Evolutionary conservation across 2,888 invertebrate genomes (phyloP), one percentile per base, ranked within the genome.

Genomic region (Ligdia adustata): DNA sequence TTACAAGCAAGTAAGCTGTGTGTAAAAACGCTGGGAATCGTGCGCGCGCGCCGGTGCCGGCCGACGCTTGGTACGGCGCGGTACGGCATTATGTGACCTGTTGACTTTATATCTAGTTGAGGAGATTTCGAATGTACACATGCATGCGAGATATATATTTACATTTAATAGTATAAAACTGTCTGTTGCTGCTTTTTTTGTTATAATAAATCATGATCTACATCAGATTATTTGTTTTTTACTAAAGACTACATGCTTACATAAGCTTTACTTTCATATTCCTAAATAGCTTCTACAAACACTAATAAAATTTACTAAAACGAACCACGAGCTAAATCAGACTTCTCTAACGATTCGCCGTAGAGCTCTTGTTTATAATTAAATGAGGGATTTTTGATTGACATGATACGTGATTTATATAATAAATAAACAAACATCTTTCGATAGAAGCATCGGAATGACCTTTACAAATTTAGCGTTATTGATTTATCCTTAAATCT

Each of bases 61-160:
- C 57, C 77, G 52, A 79, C 68, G 86, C 78, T 60, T 83, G 87
- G 87, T 73, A 87, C 86, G 74, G 62, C 63, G 57, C 66, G 73
- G 74, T 72, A 72, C 77, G 72, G 58, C 55, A 60, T 57, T 58
- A 62, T 57, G 31, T 52, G 52, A 55, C 52, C 56, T 52, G 58
- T 52, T 52, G 54, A 54, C 56, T 54, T 51, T 38, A 45, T 48
- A 44, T 48, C 46, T 47, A 48, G 47, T 46, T 41, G 24, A 14
- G 14, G 47, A 52, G 54, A 51, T 51, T 34, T 43, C 42, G 24
- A 50, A 50, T 52, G 54, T 55, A n/a, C n/a, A n/a, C n/a, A n/a
- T n/a, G n/a, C n/a, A n/a, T n/a, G n/a, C n/a, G 44, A 55, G 49
- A 55, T 57, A 51, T 22, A 31, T 43, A 26, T 29, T 16, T 41